A percentile compares a stretch with the other conserved stretches of the same genome.
phyloP scores from a whole-genome alignment of 2,888 invertebrate species.

The Drosophila sordidapex region DNA sequence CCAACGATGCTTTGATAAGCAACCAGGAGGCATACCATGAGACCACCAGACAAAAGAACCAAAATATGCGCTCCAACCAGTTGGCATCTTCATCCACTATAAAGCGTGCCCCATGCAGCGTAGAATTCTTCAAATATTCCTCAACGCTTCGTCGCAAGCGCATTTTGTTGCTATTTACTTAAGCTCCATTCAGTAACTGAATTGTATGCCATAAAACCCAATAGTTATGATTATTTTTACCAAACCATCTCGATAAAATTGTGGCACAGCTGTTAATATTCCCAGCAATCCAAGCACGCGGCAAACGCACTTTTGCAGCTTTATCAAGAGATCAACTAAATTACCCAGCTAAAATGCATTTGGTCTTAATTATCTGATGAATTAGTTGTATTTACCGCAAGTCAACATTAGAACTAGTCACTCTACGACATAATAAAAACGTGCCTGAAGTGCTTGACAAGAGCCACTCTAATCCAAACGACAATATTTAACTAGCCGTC shows the following conservation, averaged over 20 bases:
- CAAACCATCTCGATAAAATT: constrained; percentile 27
- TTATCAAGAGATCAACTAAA: constrained; percentile 40
- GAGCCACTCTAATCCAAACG: constrained; percentile 2
- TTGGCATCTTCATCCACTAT: constrained; percentile 88
- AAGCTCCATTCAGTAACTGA: constrained; percentile 32
- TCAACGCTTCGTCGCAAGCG: constrained; percentile 84
- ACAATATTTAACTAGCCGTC: constrained; percentile 11
- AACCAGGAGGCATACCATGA: constrained; percentile 90
- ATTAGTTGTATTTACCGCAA: constrained; percentile 24
- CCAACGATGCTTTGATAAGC: constrained; percentile 87
- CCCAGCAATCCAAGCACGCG: constrained; percentile 53
- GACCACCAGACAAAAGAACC: constrained; percentile 87
- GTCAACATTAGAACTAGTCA: constrained; percentile 9
- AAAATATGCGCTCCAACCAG: constrained; percentile 88
- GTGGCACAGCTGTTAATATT: constrained; percentile 47
- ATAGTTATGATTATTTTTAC: constrained; percentile 1
- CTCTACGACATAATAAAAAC: constrained; percentile 4
- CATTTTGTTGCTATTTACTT: constrained; percentile 47
- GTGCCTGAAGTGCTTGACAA: background rate
- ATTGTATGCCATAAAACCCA: background rate
- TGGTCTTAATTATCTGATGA: constrained; percentile 14
- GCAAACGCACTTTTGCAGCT: constrained; percentile 15
- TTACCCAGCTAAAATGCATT: constrained; percentile 11
- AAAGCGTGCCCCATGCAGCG: constrained; percentile 90
- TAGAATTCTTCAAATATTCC: constrained; percentile 88